Conservation (phyloP, 2,888 invertebrate genomes). For the Ectobius pallidus region DNA sequence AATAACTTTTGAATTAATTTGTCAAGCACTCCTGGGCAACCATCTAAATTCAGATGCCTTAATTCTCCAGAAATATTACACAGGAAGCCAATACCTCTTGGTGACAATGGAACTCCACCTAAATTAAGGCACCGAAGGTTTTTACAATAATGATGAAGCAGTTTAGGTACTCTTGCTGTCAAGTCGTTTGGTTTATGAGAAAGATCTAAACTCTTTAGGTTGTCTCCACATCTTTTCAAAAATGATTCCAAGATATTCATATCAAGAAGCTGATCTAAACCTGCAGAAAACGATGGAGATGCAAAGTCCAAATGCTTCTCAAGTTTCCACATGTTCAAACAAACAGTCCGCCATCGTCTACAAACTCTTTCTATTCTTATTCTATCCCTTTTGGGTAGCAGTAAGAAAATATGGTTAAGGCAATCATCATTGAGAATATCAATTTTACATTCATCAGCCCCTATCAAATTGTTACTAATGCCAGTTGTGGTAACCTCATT, state of each 20-base stretch:
- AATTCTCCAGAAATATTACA: conserved; percentile 60
- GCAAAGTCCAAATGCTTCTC: conserved; percentile 51
- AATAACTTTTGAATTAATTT: conserved; percentile 51
- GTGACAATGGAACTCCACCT: conserved; percentile 58
- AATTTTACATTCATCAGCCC: conserved; percentile 49
- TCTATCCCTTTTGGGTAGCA: conserved; percentile 60
- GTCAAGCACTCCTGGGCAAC: conserved; percentile 55
- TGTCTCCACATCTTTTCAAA: conserved; percentile 58
- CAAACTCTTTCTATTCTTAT: conserved; percentile 64
- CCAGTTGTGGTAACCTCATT: background rate
- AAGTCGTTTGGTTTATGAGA: conserved; percentile 59
- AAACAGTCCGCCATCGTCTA: conserved; percentile 61
- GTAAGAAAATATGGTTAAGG: conserved; percentile 59
- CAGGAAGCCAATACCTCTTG: conserved; percentile 58
- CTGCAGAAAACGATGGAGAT: too few species aligned
- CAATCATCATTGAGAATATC: conserved; percentile 64
- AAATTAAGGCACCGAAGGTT: conserved; percentile 61
- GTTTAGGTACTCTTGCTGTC: conserved; percentile 61
- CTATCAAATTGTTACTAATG: conserved; percentile 39
- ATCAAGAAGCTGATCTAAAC: too few species aligned
- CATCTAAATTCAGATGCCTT: conserved; percentile 57
- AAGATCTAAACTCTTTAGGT: conserved; percentile 59
- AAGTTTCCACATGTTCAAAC: conserved; percentile 59
- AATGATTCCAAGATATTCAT: conserved; percentile 60
- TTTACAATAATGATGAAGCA: conserved; percentile 59